phyloP scores from a whole-genome alignment of 2,888 invertebrate genomes.

The Acanthacorydalis orientalis region DNA sequence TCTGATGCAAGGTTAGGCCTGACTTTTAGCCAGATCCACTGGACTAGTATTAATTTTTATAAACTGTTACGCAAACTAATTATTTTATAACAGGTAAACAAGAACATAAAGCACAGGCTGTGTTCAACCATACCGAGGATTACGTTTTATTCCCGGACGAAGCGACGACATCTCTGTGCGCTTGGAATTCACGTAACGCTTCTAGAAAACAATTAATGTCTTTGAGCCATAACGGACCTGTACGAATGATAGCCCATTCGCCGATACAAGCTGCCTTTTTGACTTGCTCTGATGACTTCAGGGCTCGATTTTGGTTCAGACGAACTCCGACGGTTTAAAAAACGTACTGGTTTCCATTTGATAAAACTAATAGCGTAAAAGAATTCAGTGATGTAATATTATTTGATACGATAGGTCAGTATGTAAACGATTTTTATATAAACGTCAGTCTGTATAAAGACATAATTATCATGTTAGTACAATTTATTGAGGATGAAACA shows the following conservation, averaged over 20 bases:
- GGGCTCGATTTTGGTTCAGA: slow-evolving; percentile 95
- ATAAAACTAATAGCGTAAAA: too few species aligned
- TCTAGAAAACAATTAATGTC: slow-evolving; percentile 85
- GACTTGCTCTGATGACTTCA: slow-evolving; percentile 93
- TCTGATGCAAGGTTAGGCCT: too few species aligned
- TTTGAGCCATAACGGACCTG: slow-evolving; percentile 88
- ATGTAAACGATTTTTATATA: too few species aligned
- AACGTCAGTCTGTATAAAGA: too few species aligned
- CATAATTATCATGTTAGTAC: too few species aligned
- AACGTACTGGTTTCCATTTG: too few species aligned
- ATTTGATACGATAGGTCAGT: too few species aligned
- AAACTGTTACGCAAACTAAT: too few species aligned
- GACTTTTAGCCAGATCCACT: too few species aligned
- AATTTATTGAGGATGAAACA: too few species aligned
- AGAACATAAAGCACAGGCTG: slow-evolving; percentile 83
- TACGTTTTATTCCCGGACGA: slow-evolving; percentile 97
- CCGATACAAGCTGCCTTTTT: slow-evolving; percentile 91
- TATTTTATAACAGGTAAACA: slow-evolving; percentile 51
- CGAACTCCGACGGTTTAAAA: slow-evolving; percentile 45
- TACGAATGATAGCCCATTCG: slow-evolving; percentile 85
- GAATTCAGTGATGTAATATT: too few species aligned
- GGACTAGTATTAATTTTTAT: too few species aligned
- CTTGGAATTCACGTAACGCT: slow-evolving; percentile 95
- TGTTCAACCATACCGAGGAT: slow-evolving; percentile 98
- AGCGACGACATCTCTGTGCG: slow-evolving; percentile 91